Evolutionary conservation across 2,888 invertebrate genomes (phyloP), one percentile per base, ranked within the genome.

Genomic region (Kryphioiulus occultus): DNA sequence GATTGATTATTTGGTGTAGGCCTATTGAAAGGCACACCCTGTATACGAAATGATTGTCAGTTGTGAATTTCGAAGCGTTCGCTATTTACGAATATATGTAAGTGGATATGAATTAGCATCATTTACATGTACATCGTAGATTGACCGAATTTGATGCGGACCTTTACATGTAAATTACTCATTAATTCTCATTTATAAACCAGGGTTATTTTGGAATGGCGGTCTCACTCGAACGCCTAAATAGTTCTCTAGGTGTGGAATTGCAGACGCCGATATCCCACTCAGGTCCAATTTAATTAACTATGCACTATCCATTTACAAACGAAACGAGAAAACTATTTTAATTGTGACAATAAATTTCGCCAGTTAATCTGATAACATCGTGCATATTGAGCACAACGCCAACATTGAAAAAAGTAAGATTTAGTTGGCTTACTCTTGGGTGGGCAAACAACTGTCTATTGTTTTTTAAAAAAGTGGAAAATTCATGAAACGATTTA

Each of bases 271-370:
- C 7, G 22, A 68, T 68, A n/a, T n/a, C 68, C 68, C 26, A 68
- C 26, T 68, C 68, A 12, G 26, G 78, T 15, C 15, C 30, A 22
- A 30, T 68, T 26, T n/a, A 17, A 68, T 5, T 26, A n/a, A 68
- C 26, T 10, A 68, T 47, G 47, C 47, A 68, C 26, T 68, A 26
- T 68, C 59, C 26, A 26, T 68, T 26, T 68, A 26, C 26, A 68
- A 68, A 68, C 26, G n/a, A 26, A n/a, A n/a, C 30, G 15, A 30
- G 78, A 78, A 78, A 78, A 78, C 12, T 78, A 78, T 78, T 78
- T 78, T 78, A 78, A 78, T 78, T 78, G 30, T 32, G 30, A 26
- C 78, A 78, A 78, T 78, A 78, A 78, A 78, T 30, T 35, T 35
- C 2, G 35, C 35, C 7, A 35, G 35, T 35, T 35, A 35, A 35